Evolutionary conservation across 1,140 invertebrate species (phyloP).

Genomic region (Eumeta japonica): DNA sequence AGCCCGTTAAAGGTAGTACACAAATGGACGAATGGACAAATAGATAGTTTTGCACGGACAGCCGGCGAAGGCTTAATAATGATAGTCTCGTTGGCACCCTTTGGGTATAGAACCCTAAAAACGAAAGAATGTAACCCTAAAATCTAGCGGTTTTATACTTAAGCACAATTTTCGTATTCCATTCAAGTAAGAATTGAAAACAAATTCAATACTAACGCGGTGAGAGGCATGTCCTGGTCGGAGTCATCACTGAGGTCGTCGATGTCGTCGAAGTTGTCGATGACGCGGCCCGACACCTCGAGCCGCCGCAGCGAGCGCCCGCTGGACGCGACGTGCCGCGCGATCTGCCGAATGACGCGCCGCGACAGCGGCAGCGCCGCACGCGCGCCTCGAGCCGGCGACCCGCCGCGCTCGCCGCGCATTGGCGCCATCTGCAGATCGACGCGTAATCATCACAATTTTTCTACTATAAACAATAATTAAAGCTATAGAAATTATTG

Average conservation of each 20-base stretch:
- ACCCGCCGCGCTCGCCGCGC: slow-evolving; percentile 49
- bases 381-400: slow-evolving; percentile 42
- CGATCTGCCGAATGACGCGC: slow-evolving; percentile 51
- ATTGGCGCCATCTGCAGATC: slow-evolving; percentile 46
- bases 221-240: slow-evolving; percentile 37
- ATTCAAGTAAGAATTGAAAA: too few species aligned
- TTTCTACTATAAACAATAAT: too few species aligned
- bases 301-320: slow-evolving; percentile 50
- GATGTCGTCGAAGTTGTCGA: slow-evolving; percentile 55
- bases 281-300: slow-evolving; percentile 52
- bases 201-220: slow-evolving; percentile 28
- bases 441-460: not conserved
- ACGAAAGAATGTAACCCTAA: too few species aligned
- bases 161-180: too few species aligned
- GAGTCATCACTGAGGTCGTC: slow-evolving; percentile 42
- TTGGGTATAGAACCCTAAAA: too few species aligned
- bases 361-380: slow-evolving; percentile 46
- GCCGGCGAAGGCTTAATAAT: too few species aligned
- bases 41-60: too few species aligned
- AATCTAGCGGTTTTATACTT: too few species aligned
- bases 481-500: too few species aligned
- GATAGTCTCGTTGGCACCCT: too few species aligned
- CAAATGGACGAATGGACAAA: too few species aligned
- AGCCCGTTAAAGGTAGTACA: too few species aligned
- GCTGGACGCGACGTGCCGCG: slow-evolving; percentile 49